These are phyloP conservation scores for Orius laevigatus DNA, from an alignment of 1,140 invertebrate species.

Conservation along the genomic window DNA sequence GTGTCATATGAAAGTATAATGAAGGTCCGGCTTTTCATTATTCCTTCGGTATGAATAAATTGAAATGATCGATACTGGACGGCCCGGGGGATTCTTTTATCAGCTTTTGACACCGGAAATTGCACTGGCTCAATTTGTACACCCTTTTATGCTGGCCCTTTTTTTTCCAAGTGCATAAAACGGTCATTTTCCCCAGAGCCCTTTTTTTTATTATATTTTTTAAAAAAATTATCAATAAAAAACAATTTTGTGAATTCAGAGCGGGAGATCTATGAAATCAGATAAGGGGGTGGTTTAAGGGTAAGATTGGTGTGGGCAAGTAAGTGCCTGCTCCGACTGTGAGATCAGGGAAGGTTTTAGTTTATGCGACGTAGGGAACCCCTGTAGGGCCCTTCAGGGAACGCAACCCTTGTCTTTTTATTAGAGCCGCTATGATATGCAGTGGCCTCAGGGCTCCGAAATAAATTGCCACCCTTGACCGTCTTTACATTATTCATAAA, in stretches of 20 bases:
- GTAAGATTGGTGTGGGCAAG: background rate
- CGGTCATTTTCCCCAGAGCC: too few species aligned
- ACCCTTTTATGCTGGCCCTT: too few species aligned
- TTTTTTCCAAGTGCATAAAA: too few species aligned
- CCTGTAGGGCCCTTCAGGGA: slow-evolving; percentile 1
- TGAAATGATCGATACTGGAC: too few species aligned
- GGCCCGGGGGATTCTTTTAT: too few species aligned
- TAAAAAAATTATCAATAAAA: background rate
- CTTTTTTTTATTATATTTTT: too few species aligned
- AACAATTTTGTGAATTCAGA: background rate
- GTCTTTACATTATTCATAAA: background rate
- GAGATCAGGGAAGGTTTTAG: slow-evolving; percentile 3
- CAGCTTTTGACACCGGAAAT: too few species aligned
- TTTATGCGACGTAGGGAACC: slow-evolving; percentile 1
- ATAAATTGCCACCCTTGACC: background rate
- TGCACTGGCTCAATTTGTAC: too few species aligned
- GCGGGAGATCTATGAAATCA: background rate
- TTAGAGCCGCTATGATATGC: background rate
- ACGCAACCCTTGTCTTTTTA: slow-evolving; percentile 10
- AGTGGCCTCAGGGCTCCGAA: too few species aligned
- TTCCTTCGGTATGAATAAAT: too few species aligned
- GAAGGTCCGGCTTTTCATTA: too few species aligned
- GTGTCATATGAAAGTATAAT: too few species aligned
- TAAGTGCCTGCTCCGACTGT: slow-evolving; percentile 7
- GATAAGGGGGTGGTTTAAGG: background rate